Percentiles rank a stretch among this genome's conserved stretches.
These are phyloP conservation scores for Macaca nemestrina DNA, from an alignment of 2,113 vertebrate genomes.

Conservation along the genomic window DNA sequence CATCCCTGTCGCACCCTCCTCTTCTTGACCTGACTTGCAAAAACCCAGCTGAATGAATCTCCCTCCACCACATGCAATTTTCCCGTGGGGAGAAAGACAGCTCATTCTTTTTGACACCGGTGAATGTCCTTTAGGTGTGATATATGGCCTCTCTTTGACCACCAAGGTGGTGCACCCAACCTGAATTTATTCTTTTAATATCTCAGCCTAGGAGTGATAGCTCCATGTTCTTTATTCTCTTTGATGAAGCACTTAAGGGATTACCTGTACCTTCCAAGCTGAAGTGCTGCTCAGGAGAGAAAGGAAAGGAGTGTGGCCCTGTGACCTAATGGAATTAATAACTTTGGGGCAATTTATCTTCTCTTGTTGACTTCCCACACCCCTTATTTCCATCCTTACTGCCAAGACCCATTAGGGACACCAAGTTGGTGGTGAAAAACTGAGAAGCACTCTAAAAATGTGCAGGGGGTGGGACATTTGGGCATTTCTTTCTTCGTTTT, in stretches of 20 bases:
- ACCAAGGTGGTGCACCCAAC: background rate
- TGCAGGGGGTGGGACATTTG: accelerated
- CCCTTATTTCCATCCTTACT: background rate
- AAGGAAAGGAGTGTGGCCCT: background rate
- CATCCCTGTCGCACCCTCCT: accelerated
- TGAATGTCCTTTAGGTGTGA: background rate
- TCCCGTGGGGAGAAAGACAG: background rate
- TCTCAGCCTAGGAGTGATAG: background rate
- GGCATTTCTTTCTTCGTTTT: background rate
- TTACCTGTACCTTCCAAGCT: constrained; percentile 17
- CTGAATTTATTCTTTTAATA: constrained; percentile 41
- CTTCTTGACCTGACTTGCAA: background rate
- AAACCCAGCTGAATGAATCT: accelerated
- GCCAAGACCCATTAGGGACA: background rate
- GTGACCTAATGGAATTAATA: constrained; percentile 46
- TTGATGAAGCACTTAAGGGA: background rate
- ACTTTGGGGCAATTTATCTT: background rate
- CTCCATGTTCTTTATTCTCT: constrained; percentile 39
- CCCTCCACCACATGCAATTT: background rate
- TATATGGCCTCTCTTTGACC: background rate
- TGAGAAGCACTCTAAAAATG: accelerated
- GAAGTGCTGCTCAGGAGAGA: background rate
- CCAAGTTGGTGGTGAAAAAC: accelerated
- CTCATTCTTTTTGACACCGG: background rate
- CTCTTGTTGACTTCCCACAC: no score